Base-by-base conservation (phyloP, 1,140 invertebrate species). In the Drosophila kohkoa region DNA sequence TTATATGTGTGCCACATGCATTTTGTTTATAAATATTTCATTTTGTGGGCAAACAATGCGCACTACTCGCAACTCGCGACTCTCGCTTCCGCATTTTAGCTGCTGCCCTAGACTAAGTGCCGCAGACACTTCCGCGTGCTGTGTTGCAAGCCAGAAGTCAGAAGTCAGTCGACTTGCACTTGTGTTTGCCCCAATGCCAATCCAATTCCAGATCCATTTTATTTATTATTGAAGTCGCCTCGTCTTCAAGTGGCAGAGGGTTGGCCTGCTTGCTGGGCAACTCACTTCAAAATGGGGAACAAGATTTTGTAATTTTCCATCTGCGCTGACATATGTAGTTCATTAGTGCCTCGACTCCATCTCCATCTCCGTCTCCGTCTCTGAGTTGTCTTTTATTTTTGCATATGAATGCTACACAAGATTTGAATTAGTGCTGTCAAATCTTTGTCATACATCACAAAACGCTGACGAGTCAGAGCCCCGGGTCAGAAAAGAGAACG, bases 341-440 rank as follows among this genome's bases (percentile, higher is more conserved):
- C 85, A 88, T 88, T 88, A 89, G 81, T 66, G 67, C 45, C 51
- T 49, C 38, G 2, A 38, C 13, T 55, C 3, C 20, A 4, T 25
- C 20, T 16, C 1, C 16, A 1, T 16, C 16, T 16, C 1, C 16
- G 1, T 16, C 16, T 25, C 3, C 1, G 41, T 46, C 32, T 30
- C 7, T 45, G 0, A 25, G 20, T 25, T 51, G 51, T 55, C 46
- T 13, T 65, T 35, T 46, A 13, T 67, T 79, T 88, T 77, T 87
- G 70, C 83, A 70, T 75, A 63, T 70, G 68, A 75, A 70, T 78
- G 38, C 57, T 85, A 88, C 85, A 88, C 71, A 81, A 89, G 78
- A 88, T 88, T 88, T 78, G 85, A 88, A 88, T 88, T 88, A 88
- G 85, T 76, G 86, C 85, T 89, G 85, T 88, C 86, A 88, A 89